Evolutionary conservation across 2,113 vertebrate species (phyloP).

Genomic region (Sigmodon hispidus): DNA sequence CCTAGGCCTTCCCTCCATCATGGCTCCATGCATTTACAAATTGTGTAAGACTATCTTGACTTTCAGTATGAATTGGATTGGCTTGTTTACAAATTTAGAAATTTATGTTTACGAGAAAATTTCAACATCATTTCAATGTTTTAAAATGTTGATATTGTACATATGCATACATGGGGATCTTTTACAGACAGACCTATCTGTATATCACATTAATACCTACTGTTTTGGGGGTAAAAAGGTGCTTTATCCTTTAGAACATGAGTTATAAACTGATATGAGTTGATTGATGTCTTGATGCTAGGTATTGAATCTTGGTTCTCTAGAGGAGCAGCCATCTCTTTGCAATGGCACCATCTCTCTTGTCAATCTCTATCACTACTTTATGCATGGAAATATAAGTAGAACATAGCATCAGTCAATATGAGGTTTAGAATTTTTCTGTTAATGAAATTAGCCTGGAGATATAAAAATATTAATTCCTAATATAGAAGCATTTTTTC

Average conservation of each 20-base stretch:
- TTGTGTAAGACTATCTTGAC: fast-evolving
- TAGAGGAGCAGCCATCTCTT: not conserved
- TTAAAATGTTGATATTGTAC: not conserved
- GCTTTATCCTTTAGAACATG: not conserved
- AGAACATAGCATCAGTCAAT: not conserved
- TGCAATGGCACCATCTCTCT: not conserved
- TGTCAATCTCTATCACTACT: not conserved
- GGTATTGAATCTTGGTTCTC: not conserved
- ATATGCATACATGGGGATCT: not conserved
- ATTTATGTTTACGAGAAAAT: not conserved
- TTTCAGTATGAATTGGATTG: not conserved
- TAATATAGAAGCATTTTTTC: not conserved
- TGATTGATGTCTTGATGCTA: not conserved
- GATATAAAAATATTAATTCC: not conserved
- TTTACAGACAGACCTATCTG: not conserved
- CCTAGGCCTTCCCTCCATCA: not conserved
- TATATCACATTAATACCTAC: not conserved
- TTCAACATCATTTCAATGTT: not conserved
- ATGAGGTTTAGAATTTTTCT: not conserved
- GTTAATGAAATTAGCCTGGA: not conserved
- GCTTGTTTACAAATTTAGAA: not conserved
- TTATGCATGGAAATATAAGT: not conserved
- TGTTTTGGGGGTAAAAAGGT: not conserved
- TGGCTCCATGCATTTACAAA: not conserved
- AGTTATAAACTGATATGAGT: not conserved